These are phyloP conservation scores for Novumbra hubbsi DNA, from an alignment of 2,797 vertebrate genomes.

Conservation along the genomic window DNA sequence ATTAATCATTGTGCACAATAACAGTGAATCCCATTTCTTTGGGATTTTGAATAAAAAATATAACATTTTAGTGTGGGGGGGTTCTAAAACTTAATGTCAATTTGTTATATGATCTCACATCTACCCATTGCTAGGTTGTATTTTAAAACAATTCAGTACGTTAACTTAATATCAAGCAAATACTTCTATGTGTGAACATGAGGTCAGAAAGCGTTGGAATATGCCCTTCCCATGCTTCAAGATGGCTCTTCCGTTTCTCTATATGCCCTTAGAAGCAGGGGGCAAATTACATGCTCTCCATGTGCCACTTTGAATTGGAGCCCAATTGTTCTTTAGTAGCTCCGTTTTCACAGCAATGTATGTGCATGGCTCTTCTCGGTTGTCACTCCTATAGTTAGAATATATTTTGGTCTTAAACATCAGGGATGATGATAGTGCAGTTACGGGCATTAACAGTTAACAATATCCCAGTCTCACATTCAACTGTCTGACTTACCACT, in stretches of 20 bases:
- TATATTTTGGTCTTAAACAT: conserved; percentile 23
- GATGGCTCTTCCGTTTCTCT: neutral
- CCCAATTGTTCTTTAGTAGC: conserved; percentile 17
- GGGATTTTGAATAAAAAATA: too few species aligned
- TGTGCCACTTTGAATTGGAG: conserved; percentile 39
- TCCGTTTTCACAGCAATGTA: conserved; percentile 29
- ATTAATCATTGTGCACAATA: too few species aligned
- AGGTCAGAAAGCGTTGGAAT: neutral
- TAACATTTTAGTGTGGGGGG: too few species aligned
- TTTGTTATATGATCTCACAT: too few species aligned
- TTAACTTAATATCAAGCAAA: too few species aligned
- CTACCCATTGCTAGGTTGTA: too few species aligned
- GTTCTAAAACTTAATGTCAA: too few species aligned
- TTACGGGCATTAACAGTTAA: conserved; percentile 1
- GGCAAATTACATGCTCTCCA: conserved; percentile 20
- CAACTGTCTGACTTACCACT: neutral
- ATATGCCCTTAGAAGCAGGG: conserved; percentile 12
- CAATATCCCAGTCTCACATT: neutral
- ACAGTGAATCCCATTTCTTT: too few species aligned
- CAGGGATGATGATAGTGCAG: conserved; percentile 10
- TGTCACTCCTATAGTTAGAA: conserved; percentile 15
- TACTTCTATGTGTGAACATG: too few species aligned
- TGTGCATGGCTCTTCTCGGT: conserved; percentile 29
- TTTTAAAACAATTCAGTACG: neutral
- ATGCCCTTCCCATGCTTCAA: neutral